Evolutionary conservation across 2,888 invertebrate genomes (phyloP), one percentile per base, ranked within the genome.

Genomic region (Dorcus hopei): DNA sequence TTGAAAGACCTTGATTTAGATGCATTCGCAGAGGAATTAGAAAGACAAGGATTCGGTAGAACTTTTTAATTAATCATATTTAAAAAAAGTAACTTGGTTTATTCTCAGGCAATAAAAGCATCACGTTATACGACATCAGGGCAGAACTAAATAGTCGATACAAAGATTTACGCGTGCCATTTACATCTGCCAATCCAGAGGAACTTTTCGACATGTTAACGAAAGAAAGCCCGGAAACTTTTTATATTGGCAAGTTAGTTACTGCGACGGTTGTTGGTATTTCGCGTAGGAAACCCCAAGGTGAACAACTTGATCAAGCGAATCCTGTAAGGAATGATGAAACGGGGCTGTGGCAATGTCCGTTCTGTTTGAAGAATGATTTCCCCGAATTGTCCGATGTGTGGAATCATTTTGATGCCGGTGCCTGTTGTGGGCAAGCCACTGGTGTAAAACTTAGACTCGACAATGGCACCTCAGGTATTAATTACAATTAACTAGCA

Each of bases 381-480:
- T 97, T 98, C 71, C 93, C 95, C 0, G 97, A 97, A 75, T 80
- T 97, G 38, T 94, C 95, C 16, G 97, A 97, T 81, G 97, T 97
- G 49, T 98, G 97, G 97, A 95, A 94, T 79, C 97, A 98, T 78
- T 97, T 97, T 81, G 97, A 98, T 79, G 93, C 94, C 0, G 94
- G 93, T 33, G 87, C 90, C 1, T 99, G 99, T 79, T 97, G 95
- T 0, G 99, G 99, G 0, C 93, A 95, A 75, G 94, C 98, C 0
- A 91, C 92, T 0, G 99, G 99, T 0, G 90, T 99, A 0, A 86
- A 92, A 60, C 82, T 95, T 42, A 83, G 92, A 0, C 80, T 99
- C 2, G 98, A 99, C 78, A 99, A 99, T 76, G 79, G 78, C 9
- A 83, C 95, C 39, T 90, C 88, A 3, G 97, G 96, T 0, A 61